A percentile compares a stretch with the other conserved stretches of the same genome.
phyloP scores from a whole-genome alignment of 1,140 invertebrate species.

The Heliconius melpomene region DNA sequence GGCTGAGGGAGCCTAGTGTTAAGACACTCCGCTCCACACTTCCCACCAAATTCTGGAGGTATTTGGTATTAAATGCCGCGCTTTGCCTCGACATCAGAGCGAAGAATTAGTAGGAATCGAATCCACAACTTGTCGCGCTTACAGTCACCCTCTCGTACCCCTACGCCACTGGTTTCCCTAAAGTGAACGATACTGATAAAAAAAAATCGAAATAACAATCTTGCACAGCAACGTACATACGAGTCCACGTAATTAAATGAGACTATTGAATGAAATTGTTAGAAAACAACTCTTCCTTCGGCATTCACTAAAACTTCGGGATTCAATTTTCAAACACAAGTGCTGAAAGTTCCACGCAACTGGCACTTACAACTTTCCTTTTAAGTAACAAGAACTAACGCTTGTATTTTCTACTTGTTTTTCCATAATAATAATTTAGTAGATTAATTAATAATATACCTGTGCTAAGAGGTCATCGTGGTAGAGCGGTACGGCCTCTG shows the following conservation, averaged over 20 bases:
- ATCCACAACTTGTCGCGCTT: no score
- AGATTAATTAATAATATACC: neutral
- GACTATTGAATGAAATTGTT: constrained; percentile 11
- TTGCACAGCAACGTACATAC: neutral
- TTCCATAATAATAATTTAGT: neutral
- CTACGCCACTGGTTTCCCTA: no score
- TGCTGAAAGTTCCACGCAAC: constrained; percentile 18
- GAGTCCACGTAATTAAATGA: constrained; percentile 1
- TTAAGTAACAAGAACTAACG: constrained; percentile 20
- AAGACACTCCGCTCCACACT: no score
- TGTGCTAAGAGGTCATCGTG: no score
- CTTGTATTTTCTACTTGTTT: constrained; percentile 4
- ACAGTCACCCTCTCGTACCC: no score
- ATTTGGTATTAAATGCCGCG: no score
- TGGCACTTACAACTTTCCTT: constrained; percentile 28
- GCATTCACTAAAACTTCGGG: constrained; percentile 11
- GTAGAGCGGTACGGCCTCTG: no score
- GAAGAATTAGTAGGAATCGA: no score
- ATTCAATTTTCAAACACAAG: constrained; percentile 25
- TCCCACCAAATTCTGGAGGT: no score
- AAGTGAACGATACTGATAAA: no score
- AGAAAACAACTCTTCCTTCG: constrained; percentile 10
- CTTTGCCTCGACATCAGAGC: no score
- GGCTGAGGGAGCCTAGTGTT: no score
- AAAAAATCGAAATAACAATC: neutral